Conservation (phyloP, 2,888 invertebrate species). For the Cerceris ruficornis region DNA sequence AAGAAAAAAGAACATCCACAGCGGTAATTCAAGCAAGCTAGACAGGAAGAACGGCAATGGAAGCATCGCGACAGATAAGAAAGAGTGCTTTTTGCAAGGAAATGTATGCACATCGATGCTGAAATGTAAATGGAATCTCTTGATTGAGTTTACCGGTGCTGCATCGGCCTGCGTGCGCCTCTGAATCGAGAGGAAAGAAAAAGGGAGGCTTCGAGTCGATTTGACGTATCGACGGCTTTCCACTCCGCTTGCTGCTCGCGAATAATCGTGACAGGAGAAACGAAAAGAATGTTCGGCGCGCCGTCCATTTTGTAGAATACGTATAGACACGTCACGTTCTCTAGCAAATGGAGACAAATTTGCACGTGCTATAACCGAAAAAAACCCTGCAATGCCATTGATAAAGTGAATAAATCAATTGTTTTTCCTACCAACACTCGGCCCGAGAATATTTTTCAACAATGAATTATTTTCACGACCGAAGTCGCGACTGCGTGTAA, state of each 20-base stretch:
- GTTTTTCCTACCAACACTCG: not conserved
- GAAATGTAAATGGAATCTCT: slow-evolving; percentile 66
- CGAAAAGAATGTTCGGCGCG: slow-evolving; percentile 45
- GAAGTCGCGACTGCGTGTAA: too few relatives aligned
- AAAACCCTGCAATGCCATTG: slow-evolving; percentile 21
- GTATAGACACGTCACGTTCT: slow-evolving; percentile 19
- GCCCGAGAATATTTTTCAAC: too few relatives aligned
- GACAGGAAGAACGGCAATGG: slow-evolving; percentile 8
- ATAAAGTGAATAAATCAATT: slow-evolving; percentile 40
- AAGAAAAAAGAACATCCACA: not conserved
- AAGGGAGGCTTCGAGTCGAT: slow-evolving; percentile 43
- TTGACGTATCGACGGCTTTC: slow-evolving; percentile 67
- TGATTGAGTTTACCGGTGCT: slow-evolving; percentile 64
- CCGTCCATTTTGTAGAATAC: slow-evolving; percentile 32
- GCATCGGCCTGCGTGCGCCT: slow-evolving; percentile 20
- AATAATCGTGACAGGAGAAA: slow-evolving; percentile 54
- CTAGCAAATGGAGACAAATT: slow-evolving; percentile 55
- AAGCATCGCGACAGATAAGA: slow-evolving; percentile 46
- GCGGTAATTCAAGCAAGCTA: not conserved
- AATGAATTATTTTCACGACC: too few relatives aligned
- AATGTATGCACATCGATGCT: slow-evolving; percentile 36
- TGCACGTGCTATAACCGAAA: slow-evolving; percentile 20
- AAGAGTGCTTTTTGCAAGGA: slow-evolving; percentile 14
- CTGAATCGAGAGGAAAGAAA: slow-evolving; percentile 39
- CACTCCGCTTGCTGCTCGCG: slow-evolving; percentile 49